These are phyloP conservation scores for Eurosta solidaginis DNA, from an alignment of 1,140 invertebrate species.

Conservation along the genomic window DNA sequence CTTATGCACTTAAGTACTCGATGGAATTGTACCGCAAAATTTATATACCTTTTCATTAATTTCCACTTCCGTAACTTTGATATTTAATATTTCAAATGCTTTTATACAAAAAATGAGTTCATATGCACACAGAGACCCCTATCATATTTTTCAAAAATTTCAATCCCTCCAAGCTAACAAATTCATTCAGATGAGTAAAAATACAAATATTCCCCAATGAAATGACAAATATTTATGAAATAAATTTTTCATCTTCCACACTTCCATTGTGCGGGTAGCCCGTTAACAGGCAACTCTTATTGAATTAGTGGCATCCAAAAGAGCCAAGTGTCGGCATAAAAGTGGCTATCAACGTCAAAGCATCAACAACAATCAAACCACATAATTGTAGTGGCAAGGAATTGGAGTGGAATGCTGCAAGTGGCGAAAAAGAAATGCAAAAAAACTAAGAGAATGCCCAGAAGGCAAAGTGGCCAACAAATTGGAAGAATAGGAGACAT, in stretches of 20 bases:
- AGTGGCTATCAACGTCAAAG: conserved; percentile 12
- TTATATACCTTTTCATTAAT: not conserved
- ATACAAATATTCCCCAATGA: conserved; percentile 7
- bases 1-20: not conserved
- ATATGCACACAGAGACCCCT: not conserved
- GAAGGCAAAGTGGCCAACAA: conserved; percentile 20
- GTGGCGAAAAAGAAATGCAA: conserved; percentile 3
- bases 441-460: not conserved
- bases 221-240: conserved; percentile 9
- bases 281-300: conserved; percentile 2
- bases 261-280: not conserved
- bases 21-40: not conserved
- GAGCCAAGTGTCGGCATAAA: conserved; percentile 19
- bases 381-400: conserved; percentile 3
- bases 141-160: not conserved
- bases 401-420: conserved; percentile 8
- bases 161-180: not conserved
- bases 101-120: not conserved
- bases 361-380: not conserved
- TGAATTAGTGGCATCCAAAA: conserved; percentile 22
- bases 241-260: not conserved
- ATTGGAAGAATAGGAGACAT: conserved; percentile 4
- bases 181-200: conserved; percentile 16
- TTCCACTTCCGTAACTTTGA: not conserved
- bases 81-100: not conserved